phyloP scores from a whole-genome alignment of 1,140 invertebrate species.

The Eupristina koningsbergeri region DNA sequence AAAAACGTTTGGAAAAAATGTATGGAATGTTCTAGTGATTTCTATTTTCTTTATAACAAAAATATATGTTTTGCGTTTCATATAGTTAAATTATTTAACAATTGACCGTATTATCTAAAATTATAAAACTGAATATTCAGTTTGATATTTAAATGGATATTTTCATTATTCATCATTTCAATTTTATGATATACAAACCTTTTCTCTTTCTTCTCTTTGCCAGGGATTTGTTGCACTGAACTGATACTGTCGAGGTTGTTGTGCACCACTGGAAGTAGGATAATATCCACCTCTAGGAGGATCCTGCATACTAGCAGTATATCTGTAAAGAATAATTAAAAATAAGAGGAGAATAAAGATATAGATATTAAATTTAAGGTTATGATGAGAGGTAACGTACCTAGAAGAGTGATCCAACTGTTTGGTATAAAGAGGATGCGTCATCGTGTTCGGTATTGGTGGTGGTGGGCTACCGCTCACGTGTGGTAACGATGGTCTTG shows the following conservation, averaged over 20 bases:
- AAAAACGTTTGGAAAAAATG: too few species aligned
- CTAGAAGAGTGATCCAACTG: conserved; percentile 66
- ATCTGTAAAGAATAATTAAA: conserved; percentile 58
- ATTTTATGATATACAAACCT: conserved; percentile 68
- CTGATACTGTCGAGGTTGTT: conserved; percentile 71
- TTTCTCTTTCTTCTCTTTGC: conserved; percentile 91
- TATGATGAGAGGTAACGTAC: conserved; percentile 43
- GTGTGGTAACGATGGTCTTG: conserved; percentile 62
- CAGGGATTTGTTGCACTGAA: conserved; percentile 83
- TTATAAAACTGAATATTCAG: too few species aligned
- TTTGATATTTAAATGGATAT: too few species aligned
- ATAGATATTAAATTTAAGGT: background rate
- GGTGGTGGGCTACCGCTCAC: conserved; percentile 77
- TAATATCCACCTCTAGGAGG: conserved; percentile 84
- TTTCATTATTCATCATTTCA: too few species aligned
- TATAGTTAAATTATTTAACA: too few species aligned
- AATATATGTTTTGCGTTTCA: too few species aligned
- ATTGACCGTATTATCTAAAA: too few species aligned
- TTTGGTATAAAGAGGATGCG: conserved; percentile 80
- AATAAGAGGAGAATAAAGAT: background rate
- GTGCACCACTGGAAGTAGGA: conserved; percentile 66
- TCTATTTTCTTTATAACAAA: too few species aligned
- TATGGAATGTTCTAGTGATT: too few species aligned
- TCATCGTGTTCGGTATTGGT: conserved; percentile 80
- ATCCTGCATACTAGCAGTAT: conserved; percentile 82